Conservation (phyloP, 2,888 invertebrate species). For the Leptogaster cylindrica region DNA sequence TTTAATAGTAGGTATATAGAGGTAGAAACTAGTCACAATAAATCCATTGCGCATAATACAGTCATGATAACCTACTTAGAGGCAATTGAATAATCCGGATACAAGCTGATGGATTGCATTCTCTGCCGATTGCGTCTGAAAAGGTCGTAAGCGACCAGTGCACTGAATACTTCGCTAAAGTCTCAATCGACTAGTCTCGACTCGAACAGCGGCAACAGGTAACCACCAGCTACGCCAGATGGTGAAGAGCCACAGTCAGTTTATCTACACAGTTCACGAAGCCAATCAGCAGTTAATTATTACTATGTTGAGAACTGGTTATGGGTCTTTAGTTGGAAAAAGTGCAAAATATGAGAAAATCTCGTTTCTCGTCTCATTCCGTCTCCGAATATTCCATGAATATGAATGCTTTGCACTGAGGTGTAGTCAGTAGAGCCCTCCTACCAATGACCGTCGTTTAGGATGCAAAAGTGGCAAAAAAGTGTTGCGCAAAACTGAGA, state of each 20-base stretch:
- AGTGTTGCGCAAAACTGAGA: constrained; percentile 24
- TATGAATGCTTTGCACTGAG: background rate
- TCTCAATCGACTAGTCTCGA: constrained; percentile 1
- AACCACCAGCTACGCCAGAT: background rate
- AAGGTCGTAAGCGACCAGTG: constrained; percentile 10
- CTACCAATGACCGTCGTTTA: constrained; percentile 11
- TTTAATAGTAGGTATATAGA: background rate
- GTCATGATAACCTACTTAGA: constrained; percentile 22
- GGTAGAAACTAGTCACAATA: constrained; percentile 8
- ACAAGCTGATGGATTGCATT: constrained; percentile 15
- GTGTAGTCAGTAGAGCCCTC: background rate
- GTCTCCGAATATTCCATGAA: background rate
- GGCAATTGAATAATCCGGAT: background rate
- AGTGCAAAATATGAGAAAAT: constrained; percentile 12
- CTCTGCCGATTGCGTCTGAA: background rate
- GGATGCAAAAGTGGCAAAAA: constrained; percentile 37
- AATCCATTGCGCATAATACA: constrained; percentile 19
- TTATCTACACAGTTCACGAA: constrained; percentile 3
- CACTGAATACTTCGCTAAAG: constrained; percentile 6
- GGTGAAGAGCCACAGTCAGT: background rate
- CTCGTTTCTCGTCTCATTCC: constrained; percentile 11
- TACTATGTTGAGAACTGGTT: constrained; percentile 27
- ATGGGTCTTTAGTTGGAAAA: constrained; percentile 20
- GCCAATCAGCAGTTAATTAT: background rate
- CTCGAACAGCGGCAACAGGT: background rate